Evolutionary conservation across 1,140 invertebrate genomes (phyloP).

Genomic region (Drosophila mauritiana): DNA sequence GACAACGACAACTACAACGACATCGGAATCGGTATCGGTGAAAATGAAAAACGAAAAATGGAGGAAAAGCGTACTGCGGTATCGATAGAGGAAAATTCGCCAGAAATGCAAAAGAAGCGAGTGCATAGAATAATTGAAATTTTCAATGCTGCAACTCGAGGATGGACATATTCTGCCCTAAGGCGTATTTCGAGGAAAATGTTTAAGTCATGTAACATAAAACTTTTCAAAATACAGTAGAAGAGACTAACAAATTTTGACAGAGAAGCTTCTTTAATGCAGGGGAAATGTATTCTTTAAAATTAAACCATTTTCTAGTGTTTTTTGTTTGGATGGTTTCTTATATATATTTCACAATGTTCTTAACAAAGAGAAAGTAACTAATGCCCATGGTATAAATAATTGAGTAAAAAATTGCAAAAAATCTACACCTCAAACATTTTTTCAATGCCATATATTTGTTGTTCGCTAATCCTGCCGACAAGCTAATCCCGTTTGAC

Average conservation of each 20-base stretch:
- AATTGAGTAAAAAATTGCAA: conserved; percentile 10
- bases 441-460: conserved; percentile 56
- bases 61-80: conserved; percentile 10
- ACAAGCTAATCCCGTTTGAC: conserved; percentile 31
- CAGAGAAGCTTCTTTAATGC: too few species aligned
- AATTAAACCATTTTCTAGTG: too few species aligned
- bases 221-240: neutral
- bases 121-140: conserved; percentile 53
- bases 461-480: conserved; percentile 31
- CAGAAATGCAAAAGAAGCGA: conserved; percentile 34
- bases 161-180: neutral
- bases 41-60: conserved; percentile 16
- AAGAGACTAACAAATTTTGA: neutral
- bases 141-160: conserved; percentile 51
- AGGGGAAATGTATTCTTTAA: too few species aligned
- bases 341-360: too few species aligned
- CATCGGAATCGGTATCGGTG: conserved; percentile 10
- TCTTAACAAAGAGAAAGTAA: too few species aligned
- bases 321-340: too few species aligned
- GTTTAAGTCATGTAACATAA: conserved; percentile 7
- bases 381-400: too few species aligned
- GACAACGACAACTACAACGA: conserved; percentile 22
- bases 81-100: conserved; percentile 37
- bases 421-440: conserved; percentile 1
- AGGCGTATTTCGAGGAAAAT: neutral